Percentiles rank a stretch among this genome's conserved stretches.
Conservation (phyloP, 1,140 invertebrate species). For the Leguminivora glycinivorella region DNA sequence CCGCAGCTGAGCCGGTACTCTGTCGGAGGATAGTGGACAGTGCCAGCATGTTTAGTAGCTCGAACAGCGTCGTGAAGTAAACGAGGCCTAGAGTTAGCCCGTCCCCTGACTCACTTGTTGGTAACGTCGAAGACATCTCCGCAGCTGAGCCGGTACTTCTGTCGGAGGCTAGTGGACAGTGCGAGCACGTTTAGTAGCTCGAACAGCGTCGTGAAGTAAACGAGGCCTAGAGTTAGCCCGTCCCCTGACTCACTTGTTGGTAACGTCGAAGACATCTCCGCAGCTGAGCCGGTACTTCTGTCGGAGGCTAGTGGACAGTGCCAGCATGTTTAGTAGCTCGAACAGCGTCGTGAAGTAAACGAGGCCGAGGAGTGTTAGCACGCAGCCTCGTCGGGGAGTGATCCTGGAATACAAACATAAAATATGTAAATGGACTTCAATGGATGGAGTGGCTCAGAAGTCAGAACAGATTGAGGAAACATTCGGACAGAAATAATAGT, state of each 20-base stretch:
- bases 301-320: slow-evolving; percentile 79
- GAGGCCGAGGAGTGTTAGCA: slow-evolving; percentile 80
- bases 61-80: slow-evolving; percentile 82
- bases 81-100: slow-evolving; percentile 81
- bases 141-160: slow-evolving; percentile 81
- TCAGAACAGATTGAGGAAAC: too few relatives aligned
- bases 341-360: slow-evolving; percentile 83
- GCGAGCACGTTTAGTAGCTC: slow-evolving; percentile 81
- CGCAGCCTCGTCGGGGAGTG: slow-evolving; percentile 78
- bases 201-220: slow-evolving; percentile 83
- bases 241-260: slow-evolving; percentile 86
- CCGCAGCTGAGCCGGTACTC: slow-evolving; percentile 81
- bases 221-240: slow-evolving; percentile 80
- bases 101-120: slow-evolving; percentile 85
- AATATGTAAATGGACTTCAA: too few relatives aligned
- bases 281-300: slow-evolving; percentile 81
- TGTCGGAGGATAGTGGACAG: slow-evolving; percentile 80
- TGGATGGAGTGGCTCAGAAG: too few relatives aligned
- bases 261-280: slow-evolving; percentile 84
- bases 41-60: slow-evolving; percentile 80
- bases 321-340: slow-evolving; percentile 80
- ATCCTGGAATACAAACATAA: slow-evolving; percentile 64
- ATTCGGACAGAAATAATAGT: too few relatives aligned
- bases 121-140: slow-evolving; percentile 84
- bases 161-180: slow-evolving; percentile 79